Evolutionary conservation across 2,113 vertebrate species (phyloP).

Genomic region (Hypocryptadius cinnamomeus): DNA sequence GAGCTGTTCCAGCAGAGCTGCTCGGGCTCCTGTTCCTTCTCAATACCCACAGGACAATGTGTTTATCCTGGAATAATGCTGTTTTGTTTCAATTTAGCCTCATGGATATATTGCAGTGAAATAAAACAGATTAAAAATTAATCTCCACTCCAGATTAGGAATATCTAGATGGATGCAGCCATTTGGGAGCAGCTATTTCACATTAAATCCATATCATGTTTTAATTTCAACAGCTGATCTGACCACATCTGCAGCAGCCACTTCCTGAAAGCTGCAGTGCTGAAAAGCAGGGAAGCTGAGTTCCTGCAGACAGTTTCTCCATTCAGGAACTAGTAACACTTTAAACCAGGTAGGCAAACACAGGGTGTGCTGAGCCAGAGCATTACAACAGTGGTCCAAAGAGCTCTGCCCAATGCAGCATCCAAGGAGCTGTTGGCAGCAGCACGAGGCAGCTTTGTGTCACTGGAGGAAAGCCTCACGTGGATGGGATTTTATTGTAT

Average conservation of each 20-base stretch:
- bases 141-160: background rate
- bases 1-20: background rate
- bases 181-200: background rate
- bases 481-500: background rate
- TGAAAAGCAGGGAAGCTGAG: background rate
- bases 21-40: background rate
- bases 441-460: background rate
- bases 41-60: background rate
- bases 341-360: constrained; percentile 47
- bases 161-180: background rate
- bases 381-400: constrained; percentile 39
- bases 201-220: background rate
- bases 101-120: background rate
- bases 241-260: background rate
- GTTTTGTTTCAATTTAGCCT: background rate
- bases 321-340: constrained; percentile 19
- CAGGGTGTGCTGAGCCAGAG: background rate
- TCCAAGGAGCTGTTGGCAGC: constrained; percentile 2
- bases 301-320: background rate
- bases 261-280: background rate
- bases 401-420: background rate
- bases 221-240: background rate
- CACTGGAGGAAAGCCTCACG: constrained; percentile 38
- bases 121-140: background rate
- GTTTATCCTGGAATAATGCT: background rate